Conservation (phyloP, 2,113 vertebrate species). For the Rhinopomastus cyanomelas region DNA sequence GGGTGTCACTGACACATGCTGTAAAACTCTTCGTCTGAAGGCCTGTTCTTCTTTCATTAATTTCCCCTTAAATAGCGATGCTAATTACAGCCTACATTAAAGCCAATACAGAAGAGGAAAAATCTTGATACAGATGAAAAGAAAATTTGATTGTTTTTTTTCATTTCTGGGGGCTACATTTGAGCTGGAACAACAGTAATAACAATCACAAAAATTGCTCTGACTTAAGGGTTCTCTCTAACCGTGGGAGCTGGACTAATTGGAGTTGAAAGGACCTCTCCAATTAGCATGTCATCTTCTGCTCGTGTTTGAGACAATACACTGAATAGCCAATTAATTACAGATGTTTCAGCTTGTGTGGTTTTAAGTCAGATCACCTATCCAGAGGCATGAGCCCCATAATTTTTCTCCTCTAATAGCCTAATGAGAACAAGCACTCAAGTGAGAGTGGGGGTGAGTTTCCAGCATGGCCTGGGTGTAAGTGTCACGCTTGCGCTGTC, state of each 20-base stretch:
- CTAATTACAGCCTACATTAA: slow-evolving; percentile 36
- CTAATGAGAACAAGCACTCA: neutral
- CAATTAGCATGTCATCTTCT: neutral
- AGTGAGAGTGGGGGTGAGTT: neutral
- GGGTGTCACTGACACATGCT: neutral
- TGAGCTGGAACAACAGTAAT: slow-evolving; percentile 14
- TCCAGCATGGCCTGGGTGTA: neutral
- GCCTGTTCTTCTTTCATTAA: slow-evolving; percentile 27
- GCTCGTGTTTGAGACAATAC: neutral
- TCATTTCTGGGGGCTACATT: neutral
- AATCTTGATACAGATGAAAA: neutral
- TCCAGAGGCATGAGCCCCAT: no score
- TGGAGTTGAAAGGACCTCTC: slow-evolving; percentile 9
- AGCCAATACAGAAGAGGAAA: neutral
- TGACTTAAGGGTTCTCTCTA: neutral
- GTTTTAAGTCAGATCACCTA: neutral
- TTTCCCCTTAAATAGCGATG: neutral
- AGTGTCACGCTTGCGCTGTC: fast-evolving
- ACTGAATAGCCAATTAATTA: slow-evolving; percentile 13
- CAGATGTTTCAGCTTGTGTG: neutral
- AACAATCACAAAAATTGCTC: neutral
- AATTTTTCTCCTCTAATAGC: neutral
- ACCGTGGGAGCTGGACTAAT: neutral
- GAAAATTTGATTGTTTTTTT: slow-evolving; percentile 37
- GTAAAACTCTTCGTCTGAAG: neutral